A percentile compares a stretch with the other conserved stretches of the same genome.
These are phyloP conservation scores for Drosophila lacteicornis DNA, from an alignment of 1,140 invertebrate genomes.

Conservation along the genomic window DNA sequence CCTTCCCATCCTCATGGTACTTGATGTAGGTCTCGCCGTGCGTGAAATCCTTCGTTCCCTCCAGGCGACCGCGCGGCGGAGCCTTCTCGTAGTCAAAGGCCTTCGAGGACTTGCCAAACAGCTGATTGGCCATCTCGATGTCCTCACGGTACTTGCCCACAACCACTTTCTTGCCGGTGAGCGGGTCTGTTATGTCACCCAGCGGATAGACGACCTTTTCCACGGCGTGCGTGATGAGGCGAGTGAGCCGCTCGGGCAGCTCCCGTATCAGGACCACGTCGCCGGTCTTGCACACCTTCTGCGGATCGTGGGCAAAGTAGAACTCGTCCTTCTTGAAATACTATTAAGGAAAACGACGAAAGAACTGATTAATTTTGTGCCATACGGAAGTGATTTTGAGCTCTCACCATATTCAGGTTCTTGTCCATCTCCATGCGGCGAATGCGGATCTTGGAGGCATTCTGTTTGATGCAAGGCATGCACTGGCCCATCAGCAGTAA, in stretches of 20 bases:
- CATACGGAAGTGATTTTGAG: neutral
- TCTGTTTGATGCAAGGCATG: constrained; percentile 89
- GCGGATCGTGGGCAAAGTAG: constrained; percentile 91
- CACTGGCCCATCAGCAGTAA: constrained; percentile 89
- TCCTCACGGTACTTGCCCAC: constrained; percentile 90
- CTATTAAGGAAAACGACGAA: constrained; percentile 87
- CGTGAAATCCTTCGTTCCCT: constrained; percentile 92
- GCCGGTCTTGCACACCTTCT: constrained; percentile 91
- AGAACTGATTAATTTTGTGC: neutral
- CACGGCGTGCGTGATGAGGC: constrained; percentile 91
- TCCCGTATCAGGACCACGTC: constrained; percentile 92
- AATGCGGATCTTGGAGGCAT: constrained; percentile 91
- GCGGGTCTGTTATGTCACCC: constrained; percentile 93
- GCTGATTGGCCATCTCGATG: constrained; percentile 88
- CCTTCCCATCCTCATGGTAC: constrained; percentile 90
- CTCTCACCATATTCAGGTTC: constrained; percentile 75
- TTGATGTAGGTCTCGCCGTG: constrained; percentile 90
- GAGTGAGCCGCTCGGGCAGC: constrained; percentile 89
- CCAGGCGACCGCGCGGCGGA: constrained; percentile 91
- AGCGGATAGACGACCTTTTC: constrained; percentile 92
- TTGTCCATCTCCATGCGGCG: constrained; percentile 89
- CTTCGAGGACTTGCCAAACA: constrained; percentile 89
- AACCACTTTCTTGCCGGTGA: constrained; percentile 92
- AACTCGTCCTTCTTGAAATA: constrained; percentile 91
- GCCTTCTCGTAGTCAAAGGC: constrained; percentile 92